phyloP scores from a whole-genome alignment of 2,888 invertebrate genomes.

The Catocala sponsa region DNA sequence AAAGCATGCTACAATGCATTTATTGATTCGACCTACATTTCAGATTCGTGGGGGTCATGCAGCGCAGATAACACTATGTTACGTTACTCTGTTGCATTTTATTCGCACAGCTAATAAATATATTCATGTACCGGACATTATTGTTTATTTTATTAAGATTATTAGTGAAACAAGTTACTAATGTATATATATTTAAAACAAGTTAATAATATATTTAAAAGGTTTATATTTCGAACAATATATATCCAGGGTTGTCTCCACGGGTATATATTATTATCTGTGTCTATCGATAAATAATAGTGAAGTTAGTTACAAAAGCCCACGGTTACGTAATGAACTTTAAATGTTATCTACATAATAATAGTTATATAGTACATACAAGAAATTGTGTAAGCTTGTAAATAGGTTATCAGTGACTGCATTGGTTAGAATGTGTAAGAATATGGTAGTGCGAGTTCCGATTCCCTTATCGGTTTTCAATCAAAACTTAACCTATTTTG shows the following conservation, averaged over 20 bases:
- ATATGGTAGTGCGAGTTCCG: constrained; percentile 42
- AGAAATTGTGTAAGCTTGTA: constrained; percentile 39
- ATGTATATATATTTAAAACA: too few species aligned
- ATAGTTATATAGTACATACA: constrained; percentile 15
- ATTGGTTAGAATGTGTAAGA: constrained; percentile 42
- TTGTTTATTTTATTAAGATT: constrained; percentile 1
- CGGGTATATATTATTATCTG: background rate
- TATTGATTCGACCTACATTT: constrained; percentile 67
- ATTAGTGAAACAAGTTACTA: background rate
- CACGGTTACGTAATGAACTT: constrained; percentile 10
- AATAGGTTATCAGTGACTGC: constrained; percentile 51
- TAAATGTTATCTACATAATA: constrained; percentile 5
- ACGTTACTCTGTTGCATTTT: constrained; percentile 42
- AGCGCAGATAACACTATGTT: constrained; percentile 53
- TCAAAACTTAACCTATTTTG: constrained; percentile 52
- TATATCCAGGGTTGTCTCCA: too few species aligned
- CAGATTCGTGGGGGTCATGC: constrained; percentile 54
- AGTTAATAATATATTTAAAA: too few species aligned
- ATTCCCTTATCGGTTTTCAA: constrained; percentile 44
- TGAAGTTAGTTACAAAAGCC: constrained; percentile 2
- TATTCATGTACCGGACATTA: background rate
- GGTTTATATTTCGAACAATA: too few species aligned
- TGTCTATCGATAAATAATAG: constrained; percentile 1
- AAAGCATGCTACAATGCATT: constrained; percentile 53
- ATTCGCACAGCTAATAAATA: constrained; percentile 22